Evolutionary conservation across 2,113 vertebrate genomes (phyloP), one percentile per base, ranked within the genome.

Genomic region (Origma solitaria): DNA sequence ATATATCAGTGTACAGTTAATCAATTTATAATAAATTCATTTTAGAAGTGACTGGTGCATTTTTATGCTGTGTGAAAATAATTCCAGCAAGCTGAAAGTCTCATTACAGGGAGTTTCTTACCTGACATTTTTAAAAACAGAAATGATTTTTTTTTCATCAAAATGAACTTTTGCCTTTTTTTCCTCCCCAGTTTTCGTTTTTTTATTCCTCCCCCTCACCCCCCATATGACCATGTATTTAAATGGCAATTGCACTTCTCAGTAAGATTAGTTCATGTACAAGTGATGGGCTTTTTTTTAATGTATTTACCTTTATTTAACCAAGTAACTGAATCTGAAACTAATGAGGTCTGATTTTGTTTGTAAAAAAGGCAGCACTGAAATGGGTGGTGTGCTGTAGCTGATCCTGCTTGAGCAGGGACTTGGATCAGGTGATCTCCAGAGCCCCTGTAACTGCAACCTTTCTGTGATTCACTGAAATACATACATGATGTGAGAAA

Each of bases 161-260:
- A 82, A 94, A 81, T 69, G 21, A 71, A 54, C 19, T 90, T 95
- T 60, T 27, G n/a, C 10, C 23, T 69, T 27, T 6, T 54, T 5
- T 4, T 9, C 6, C 3, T 2, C 7, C 6, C 3, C 19, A 20
- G 25, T 16, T 47, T 62, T 56, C 60, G 0, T 17, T 76, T 78
- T 53, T 68, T 73, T 76, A 15, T 88, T 20, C 12, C 8, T 6
- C 17, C 3, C 19, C 7, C 13, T 40, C 15, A 45, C 19, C 17
- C 35, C 47, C 25, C 4, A 13, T 10, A 56, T 70, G 18, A 27
- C 27, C 64, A 49, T 31, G 23, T 78, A 66, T 66, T 62, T 75
- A 78, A 66, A 77, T 69, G 9, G n/a, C 15, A 81, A 20, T 61
- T 92, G 15, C 51, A 92, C 37, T 93, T 95, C 69, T 38, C 14